Percentiles rank a stretch among this genome's conserved stretches.
These are phyloP conservation scores for Mechanitis mazaeus DNA, from an alignment of 2,888 invertebrate genomes.

Conservation along the genomic window DNA sequence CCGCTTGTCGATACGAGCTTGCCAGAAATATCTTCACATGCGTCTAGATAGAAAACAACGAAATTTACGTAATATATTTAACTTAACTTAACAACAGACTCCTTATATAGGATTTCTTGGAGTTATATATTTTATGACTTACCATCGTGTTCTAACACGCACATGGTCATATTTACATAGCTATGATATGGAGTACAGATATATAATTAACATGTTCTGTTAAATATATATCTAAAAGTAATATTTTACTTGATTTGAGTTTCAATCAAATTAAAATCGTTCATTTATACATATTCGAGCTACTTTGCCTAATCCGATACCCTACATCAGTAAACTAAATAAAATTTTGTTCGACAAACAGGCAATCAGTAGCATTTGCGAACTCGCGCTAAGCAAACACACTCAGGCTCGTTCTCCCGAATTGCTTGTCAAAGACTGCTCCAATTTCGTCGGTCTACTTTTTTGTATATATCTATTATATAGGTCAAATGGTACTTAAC, in stretches of 20 bases:
- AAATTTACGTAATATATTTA: constrained; percentile 30
- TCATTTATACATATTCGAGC: neutral
- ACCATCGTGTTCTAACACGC: no score
- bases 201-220: no score
- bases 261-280: neutral
- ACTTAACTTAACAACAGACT: neutral
- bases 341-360: constrained; percentile 63
- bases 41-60: constrained; percentile 50
- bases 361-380: constrained; percentile 70
- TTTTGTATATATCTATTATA: constrained; percentile 38
- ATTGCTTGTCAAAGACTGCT: constrained; percentile 55
- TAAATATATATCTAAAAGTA: no score
- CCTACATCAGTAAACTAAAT: constrained; percentile 5
- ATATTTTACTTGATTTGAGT: no score
- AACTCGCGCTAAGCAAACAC: constrained; percentile 61
- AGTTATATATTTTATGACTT: neutral
- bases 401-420: constrained; percentile 38
- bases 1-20: constrained; percentile 68
- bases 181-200: no score
- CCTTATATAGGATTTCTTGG: neutral
- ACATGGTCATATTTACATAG: no score
- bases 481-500: constrained; percentile 7
- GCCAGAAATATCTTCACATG: constrained; percentile 56
- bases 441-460: constrained; percentile 48
- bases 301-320: constrained; percentile 2